These are phyloP conservation scores for Cathartes aura DNA, from an alignment of 2,113 vertebrate genomes.

Conservation along the genomic window DNA sequence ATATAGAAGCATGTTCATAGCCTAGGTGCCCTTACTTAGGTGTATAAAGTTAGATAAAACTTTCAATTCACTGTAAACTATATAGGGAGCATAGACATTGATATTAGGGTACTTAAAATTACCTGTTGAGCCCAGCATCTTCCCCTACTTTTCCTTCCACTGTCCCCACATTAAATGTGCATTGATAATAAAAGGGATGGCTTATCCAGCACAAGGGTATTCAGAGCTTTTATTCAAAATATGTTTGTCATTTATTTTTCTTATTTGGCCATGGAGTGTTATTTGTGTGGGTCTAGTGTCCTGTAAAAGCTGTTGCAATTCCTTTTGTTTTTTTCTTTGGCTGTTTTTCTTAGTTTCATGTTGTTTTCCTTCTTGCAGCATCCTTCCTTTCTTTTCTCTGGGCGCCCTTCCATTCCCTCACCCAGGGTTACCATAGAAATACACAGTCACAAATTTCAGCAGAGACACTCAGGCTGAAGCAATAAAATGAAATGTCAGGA, in stretches of 20 bases:
- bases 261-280: background rate
- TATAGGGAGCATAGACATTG: background rate
- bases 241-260: background rate
- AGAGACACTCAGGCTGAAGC: background rate
- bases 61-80: background rate
- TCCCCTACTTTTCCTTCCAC: background rate
- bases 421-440: conserved; percentile 64
- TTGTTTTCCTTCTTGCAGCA: conserved; percentile 4
- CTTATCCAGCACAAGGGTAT: background rate
- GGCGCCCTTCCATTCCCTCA: conserved; percentile 14
- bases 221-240: background rate
- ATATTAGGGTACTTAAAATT: background rate
- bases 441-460: background rate
- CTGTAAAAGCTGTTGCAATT: background rate
- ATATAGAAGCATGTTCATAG: background rate
- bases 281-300: background rate
- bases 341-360: conserved; percentile 13
- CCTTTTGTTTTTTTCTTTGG: background rate
- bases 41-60: background rate
- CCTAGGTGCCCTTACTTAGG: background rate
- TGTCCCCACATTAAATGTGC: background rate
- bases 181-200: background rate
- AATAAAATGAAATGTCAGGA: conserved; percentile 26
- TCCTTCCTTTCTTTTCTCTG: background rate
- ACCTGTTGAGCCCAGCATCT: background rate